Percentiles rank a stretch among this genome's conserved stretches.
These are phyloP conservation scores for Ptilodon capucinus DNA, from an alignment of 2,888 invertebrate species.

Conservation along the genomic window DNA sequence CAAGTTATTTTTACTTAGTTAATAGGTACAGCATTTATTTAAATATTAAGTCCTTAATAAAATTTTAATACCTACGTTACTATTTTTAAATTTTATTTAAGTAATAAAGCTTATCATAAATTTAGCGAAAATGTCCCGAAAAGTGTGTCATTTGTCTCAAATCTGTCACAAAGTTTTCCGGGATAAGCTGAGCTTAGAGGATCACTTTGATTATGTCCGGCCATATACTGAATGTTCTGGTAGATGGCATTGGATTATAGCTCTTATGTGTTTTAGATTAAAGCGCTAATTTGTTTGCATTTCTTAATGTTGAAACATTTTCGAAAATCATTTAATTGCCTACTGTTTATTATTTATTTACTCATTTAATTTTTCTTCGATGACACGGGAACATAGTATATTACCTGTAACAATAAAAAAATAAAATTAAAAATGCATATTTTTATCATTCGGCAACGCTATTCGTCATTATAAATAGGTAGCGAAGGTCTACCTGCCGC, in stretches of 20 bases:
- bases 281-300: background rate
- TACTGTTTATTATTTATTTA: too few species aligned
- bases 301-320: background rate
- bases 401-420: slow-evolving; percentile 71
- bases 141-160: background rate
- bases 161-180: background rate
- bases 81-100: background rate
- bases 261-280: background rate
- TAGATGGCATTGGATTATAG: background rate
- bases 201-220: background rate
- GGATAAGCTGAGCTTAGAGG: background rate
- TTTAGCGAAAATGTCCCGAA: background rate
- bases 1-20: too few species aligned
- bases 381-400: too few species aligned
- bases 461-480: slow-evolving; percentile 71
- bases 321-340: background rate
- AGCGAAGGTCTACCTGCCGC: slow-evolving; percentile 67
- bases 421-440: slow-evolving; percentile 47
- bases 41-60: too few species aligned
- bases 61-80: too few species aligned
- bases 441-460: slow-evolving; percentile 38
- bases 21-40: too few species aligned
- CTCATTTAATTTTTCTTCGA: too few species aligned
- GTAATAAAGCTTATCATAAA: background rate
- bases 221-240: background rate